Conservation (phyloP, 2,888 invertebrate species). For the Chrysolina oricalcia region DNA sequence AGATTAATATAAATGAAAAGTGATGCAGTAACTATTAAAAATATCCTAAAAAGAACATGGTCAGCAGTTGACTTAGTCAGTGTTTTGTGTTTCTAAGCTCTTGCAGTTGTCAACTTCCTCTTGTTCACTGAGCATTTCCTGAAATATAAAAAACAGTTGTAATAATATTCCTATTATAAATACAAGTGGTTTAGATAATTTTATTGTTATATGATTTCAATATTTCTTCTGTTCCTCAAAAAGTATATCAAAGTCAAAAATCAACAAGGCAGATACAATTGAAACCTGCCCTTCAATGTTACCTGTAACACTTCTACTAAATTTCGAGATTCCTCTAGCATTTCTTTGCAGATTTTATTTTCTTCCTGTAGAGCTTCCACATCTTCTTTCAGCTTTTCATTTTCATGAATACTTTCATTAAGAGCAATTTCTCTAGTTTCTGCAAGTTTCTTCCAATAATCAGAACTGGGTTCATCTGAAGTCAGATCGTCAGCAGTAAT, state of each 20-base stretch:
- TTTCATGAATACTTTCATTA: constrained; percentile 83
- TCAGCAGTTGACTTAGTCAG: not conserved
- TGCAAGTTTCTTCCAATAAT: constrained; percentile 85
- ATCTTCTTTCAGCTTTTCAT: constrained; percentile 75
- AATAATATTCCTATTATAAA: not conserved
- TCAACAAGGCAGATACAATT: no score
- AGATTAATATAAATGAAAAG: not conserved
- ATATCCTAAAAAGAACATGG: constrained; percentile 1
- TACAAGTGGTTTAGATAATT: not conserved
- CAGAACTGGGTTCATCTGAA: constrained; percentile 80
- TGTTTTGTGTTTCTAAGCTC: constrained; percentile 1
- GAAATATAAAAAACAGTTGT: constrained; percentile 29
- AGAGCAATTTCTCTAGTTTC: constrained; percentile 83
- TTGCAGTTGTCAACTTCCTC: constrained; percentile 33
- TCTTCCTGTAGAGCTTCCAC: constrained; percentile 75
- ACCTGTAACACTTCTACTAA: constrained; percentile 85
- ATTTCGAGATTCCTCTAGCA: constrained; percentile 83
- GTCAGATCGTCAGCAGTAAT: constrained; percentile 82
- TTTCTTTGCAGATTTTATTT: constrained; percentile 79
- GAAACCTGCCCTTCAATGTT: constrained; percentile 49
- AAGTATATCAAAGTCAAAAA: not conserved
- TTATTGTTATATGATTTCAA: constrained; percentile 14
- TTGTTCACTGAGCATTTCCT: constrained; percentile 49
- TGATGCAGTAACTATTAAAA: constrained; percentile 8
- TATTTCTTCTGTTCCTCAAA: not conserved